Evolutionary conservation across 2,113 vertebrate genomes (phyloP).

Genomic region (Gymnobelideus leadbeateri): DNA sequence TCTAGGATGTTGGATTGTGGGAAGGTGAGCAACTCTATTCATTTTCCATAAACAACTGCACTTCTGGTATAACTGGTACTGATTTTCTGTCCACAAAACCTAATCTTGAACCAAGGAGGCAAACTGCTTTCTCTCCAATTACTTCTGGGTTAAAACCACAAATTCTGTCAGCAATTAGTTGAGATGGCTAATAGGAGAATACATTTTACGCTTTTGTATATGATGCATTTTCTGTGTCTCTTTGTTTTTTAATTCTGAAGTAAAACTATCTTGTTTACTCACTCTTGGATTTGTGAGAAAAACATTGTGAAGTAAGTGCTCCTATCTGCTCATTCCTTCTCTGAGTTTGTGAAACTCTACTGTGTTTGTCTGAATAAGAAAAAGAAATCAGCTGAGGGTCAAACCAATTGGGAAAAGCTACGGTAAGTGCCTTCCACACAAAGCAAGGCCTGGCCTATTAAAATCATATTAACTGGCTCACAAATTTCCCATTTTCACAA

Average conservation of each 20-base stretch:
- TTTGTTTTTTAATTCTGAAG: background rate
- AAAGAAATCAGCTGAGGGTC: conserved; percentile 43
- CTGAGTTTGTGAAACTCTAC: background rate
- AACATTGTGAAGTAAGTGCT: conserved; percentile 26
- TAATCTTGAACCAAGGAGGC: conserved; percentile 61
- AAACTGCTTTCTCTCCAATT: conserved; percentile 34
- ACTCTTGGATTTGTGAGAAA: background rate
- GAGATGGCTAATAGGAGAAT: background rate
- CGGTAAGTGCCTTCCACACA: conserved; percentile 41
- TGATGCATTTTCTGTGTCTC: conserved; percentile 33
- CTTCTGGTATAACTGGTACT: conserved; percentile 52
- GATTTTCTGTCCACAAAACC: conserved; percentile 73
- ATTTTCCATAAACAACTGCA: conserved; percentile 72
- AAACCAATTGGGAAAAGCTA: conserved; percentile 44
- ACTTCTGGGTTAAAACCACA: conserved; percentile 8
- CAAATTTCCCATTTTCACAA: conserved; percentile 76
- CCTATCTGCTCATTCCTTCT: background rate
- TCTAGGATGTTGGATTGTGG: background rate
- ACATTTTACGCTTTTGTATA: background rate
- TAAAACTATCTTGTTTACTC: conserved; percentile 31
- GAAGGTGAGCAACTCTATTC: conserved; percentile 52
- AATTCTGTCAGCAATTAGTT: background rate
- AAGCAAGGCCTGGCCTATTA: conserved; percentile 70
- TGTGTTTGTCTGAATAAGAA: conserved; percentile 55
- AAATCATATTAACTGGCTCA: conserved; percentile 81